A percentile compares a stretch with the other conserved stretches of the same genome.
phyloP scores from a whole-genome alignment of 2,113 vertebrate species.

The Zapus hudsonius region DNA sequence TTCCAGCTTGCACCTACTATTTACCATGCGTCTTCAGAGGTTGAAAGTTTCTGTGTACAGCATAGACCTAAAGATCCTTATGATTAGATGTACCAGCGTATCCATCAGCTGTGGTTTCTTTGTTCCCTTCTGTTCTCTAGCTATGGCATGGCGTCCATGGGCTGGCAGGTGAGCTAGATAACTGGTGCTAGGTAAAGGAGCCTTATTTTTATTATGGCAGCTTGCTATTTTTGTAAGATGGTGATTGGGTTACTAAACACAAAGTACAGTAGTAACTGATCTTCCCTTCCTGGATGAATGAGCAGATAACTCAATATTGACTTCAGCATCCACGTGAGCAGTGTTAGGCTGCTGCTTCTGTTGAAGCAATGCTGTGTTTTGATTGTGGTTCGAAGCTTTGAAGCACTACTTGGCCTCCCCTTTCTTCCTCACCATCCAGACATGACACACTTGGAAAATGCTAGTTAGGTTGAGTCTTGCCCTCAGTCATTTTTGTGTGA shows the following conservation, averaged over 20 bases:
- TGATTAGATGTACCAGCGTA: slow-evolving; percentile 8
- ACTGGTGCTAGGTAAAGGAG: slow-evolving; percentile 81
- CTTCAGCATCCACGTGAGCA: slow-evolving; percentile 29
- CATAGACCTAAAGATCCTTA: slow-evolving; percentile 14
- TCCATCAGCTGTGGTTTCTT: not conserved
- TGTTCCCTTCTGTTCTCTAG: slow-evolving; percentile 73
- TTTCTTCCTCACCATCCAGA: slow-evolving; percentile 68
- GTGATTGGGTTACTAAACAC: slow-evolving; percentile 60
- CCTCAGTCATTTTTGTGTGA: slow-evolving; percentile 70
- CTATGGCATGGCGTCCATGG: slow-evolving; percentile 74
- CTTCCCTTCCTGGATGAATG: slow-evolving; percentile 59
- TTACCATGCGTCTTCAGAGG: not conserved
- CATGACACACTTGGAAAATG: slow-evolving; percentile 61
- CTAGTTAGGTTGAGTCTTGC: slow-evolving; percentile 70
- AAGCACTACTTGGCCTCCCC: slow-evolving; percentile 70
- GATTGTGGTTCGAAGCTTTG: slow-evolving; percentile 55
- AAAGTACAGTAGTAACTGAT: slow-evolving; percentile 61
- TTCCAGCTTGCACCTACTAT: slow-evolving; percentile 61
- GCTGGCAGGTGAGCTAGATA: slow-evolving; percentile 66
- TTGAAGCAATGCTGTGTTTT: slow-evolving; percentile 78
- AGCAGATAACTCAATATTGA: not conserved
- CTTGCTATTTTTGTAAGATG: slow-evolving; percentile 79
- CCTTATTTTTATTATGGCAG: slow-evolving; percentile 73
- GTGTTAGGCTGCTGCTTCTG: slow-evolving; percentile 76
- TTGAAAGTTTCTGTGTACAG: not conserved